Evolutionary conservation across 2,888 invertebrate genomes (phyloP).

Genomic region (Sesia bembeciformis): DNA sequence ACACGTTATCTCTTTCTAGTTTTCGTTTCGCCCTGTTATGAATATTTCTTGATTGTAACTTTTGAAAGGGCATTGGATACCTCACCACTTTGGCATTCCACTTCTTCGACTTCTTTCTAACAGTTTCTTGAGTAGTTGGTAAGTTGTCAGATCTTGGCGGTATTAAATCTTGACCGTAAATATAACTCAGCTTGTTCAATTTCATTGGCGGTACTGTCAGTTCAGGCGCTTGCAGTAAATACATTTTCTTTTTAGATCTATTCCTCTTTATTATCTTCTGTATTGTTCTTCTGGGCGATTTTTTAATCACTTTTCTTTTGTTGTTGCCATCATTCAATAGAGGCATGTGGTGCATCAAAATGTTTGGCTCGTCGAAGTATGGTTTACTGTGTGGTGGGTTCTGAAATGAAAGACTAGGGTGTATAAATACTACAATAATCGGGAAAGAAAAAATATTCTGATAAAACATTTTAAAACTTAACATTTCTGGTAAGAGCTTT

Average conservation of each 20-base stretch:
- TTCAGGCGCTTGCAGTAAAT: neutral
- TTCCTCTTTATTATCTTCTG: slow-evolving; percentile 62
- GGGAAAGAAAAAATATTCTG: no score
- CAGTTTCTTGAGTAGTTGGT: slow-evolving; percentile 25
- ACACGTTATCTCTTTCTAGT: slow-evolving; percentile 25
- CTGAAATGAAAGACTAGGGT: neutral
- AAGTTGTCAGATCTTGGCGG: slow-evolving; percentile 7
- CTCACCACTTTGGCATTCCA: slow-evolving; percentile 27
- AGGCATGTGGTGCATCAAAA: neutral
- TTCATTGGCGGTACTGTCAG: slow-evolving; percentile 1
- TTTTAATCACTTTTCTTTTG: slow-evolving; percentile 28
- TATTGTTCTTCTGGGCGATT: slow-evolving; percentile 45
- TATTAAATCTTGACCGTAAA: slow-evolving; percentile 14
- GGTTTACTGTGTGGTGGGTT: neutral
- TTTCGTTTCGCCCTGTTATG: slow-evolving; percentile 22
- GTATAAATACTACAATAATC: no score
- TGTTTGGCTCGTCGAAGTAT: neutral
- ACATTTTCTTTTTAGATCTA: slow-evolving; percentile 25
- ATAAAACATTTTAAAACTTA: no score
- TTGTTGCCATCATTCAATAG: slow-evolving; percentile 16
- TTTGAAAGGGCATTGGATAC: slow-evolving; percentile 48
- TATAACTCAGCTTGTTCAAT: slow-evolving; percentile 14
- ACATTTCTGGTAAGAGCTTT: no score
- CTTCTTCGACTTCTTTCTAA: slow-evolving; percentile 31
- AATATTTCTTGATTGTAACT: slow-evolving; percentile 22